Conservation (phyloP, 2,797 vertebrate genomes). For the Halcyon leucocephala region DNA sequence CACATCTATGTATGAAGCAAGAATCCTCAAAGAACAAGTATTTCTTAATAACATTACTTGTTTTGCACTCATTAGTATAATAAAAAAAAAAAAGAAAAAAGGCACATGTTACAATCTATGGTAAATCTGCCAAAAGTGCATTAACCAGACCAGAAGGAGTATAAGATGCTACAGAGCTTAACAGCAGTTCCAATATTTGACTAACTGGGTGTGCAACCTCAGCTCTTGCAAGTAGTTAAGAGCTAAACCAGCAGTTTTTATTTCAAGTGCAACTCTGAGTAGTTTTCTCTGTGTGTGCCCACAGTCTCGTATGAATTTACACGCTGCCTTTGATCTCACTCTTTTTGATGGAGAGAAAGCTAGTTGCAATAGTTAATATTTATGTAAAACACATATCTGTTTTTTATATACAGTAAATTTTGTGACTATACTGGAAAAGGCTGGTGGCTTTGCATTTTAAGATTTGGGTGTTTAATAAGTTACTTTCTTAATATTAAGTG, state of each 20-base stretch:
- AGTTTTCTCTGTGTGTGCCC: background rate
- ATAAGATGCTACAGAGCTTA: background rate
- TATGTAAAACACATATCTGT: background rate
- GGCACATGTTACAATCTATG: background rate
- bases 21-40: background rate
- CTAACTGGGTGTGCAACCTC: background rate
- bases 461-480: background rate
- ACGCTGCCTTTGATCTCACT: background rate
- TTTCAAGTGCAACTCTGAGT: background rate
- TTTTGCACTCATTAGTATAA: background rate
- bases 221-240: background rate
- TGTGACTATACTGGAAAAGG: background rate
- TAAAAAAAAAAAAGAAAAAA: background rate
- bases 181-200: background rate
- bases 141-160: background rate
- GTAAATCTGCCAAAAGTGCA: background rate
- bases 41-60: background rate
- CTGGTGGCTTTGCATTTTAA: background rate
- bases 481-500: background rate
- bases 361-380: background rate
- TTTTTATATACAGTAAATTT: background rate
- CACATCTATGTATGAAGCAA: fast-evolving
- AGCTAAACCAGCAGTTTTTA: background rate
- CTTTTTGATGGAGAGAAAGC: background rate
- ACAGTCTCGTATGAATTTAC: fast-evolving